These are phyloP conservation scores for Sericinus montela DNA, from an alignment of 2,888 invertebrate species.

Conservation along the genomic window DNA sequence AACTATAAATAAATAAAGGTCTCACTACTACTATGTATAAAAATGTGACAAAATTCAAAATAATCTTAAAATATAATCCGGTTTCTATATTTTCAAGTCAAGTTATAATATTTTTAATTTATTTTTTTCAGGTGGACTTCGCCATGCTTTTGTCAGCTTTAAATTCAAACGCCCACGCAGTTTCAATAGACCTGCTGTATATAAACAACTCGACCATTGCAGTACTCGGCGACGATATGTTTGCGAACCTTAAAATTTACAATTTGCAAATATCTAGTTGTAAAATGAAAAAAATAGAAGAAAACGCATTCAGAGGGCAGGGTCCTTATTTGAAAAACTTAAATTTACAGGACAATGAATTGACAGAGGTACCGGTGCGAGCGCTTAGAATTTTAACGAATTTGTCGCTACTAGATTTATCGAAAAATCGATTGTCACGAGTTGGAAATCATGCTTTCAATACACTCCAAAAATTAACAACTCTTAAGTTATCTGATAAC, in stretches of 20 bases:
- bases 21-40: too few relatives aligned
- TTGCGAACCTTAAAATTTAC: conserved; percentile 84
- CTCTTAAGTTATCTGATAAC: conserved; percentile 92
- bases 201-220: conserved; percentile 92
- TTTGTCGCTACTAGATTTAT: conserved; percentile 89
- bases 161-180: conserved; percentile 83
- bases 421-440: conserved; percentile 86
- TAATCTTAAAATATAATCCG: background rate
- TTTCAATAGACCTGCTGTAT: conserved; percentile 89
- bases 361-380: conserved; percentile 87
- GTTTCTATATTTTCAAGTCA: background rate
- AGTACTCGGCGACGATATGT: conserved; percentile 82
- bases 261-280: conserved; percentile 93
- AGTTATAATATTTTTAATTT: background rate
- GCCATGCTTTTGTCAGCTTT: conserved; percentile 85
- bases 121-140: conserved; percentile 83
- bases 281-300: conserved; percentile 84
- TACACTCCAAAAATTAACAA: conserved; percentile 85
- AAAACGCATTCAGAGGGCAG: conserved; percentile 90
- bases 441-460: conserved; percentile 88
- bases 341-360: conserved; percentile 90
- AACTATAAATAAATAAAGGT: too few relatives aligned
- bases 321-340: conserved; percentile 89
- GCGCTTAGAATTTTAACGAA: conserved; percentile 84
- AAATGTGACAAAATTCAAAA: background rate